Evolutionary conservation across 1,140 invertebrate genomes (phyloP).

Genomic region (Zaprionus ghesquierei): DNA sequence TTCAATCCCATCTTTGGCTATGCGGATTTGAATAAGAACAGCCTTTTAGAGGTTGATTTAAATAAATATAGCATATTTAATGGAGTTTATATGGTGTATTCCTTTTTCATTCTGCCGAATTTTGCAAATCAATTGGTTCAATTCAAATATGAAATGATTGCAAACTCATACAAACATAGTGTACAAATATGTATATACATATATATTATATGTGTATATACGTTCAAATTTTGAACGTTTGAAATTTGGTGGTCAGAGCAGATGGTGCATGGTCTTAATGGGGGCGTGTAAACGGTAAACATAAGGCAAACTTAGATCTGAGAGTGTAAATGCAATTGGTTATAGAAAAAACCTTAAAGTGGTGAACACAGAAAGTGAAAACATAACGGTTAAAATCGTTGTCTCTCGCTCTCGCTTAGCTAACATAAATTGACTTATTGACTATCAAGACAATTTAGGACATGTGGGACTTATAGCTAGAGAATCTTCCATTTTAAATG

Average conservation of each 20-base stretch:
- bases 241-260: background rate
- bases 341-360: constrained; percentile 13
- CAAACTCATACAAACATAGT: background rate
- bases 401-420: background rate
- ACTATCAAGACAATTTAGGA: constrained; percentile 21
- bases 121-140: constrained; percentile 4
- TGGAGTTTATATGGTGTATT: background rate
- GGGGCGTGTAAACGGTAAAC: background rate
- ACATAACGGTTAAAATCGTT: background rate
- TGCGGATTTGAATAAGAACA: background rate
- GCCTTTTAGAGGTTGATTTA: background rate
- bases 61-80: background rate
- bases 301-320: constrained; percentile 16
- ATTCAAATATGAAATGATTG: background rate
- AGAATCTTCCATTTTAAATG: constrained; percentile 32
- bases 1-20: background rate
- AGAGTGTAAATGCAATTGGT: constrained; percentile 38
- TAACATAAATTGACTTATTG: constrained; percentile 22
- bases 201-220: constrained; percentile 13
- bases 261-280: background rate
- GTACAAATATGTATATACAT: constrained; percentile 19
- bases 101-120: background rate
- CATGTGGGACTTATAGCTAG: constrained; percentile 6
- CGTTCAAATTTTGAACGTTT: background rate
- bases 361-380: constrained; percentile 27